Evolutionary conservation across 2,888 invertebrate species (phyloP), one percentile per base, ranked within the genome.

Genomic region (Fragum fragum): DNA sequence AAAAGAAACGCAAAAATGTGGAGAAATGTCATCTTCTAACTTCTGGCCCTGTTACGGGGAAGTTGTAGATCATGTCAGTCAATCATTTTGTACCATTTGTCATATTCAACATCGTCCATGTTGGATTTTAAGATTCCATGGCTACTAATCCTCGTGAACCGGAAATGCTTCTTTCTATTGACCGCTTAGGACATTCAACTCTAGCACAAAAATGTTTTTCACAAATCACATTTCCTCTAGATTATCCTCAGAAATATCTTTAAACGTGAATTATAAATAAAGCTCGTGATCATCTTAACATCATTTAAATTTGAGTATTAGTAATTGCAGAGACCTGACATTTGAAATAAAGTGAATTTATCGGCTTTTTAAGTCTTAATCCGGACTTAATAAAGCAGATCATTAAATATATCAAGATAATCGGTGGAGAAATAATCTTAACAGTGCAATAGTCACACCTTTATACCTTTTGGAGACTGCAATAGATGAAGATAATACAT

Each of bases 81-180:
- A 11, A 21, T 42, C 66, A 66, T 42, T 23, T 42, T 66, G n/a
- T 11, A 21, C 11, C 23, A 2, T n/a, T 26, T 1, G 23, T 0
- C n/a, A 42, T 0, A 3, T 16, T 66, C 66, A 66, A 9, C 36
- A 42, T 18, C 66, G 42, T 66, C 66, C 66, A 66, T 66, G 66
- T 66, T 66, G 66, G 66, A 66, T 66, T n/a, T 39, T 47, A 32
- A 66, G 66, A 39, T 66, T 66, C 66, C 66, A 66, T 66, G 42
- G 23, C 66, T 6, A 66, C 66, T 66, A 66, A 66, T 66, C 66
- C 66, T 6, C 32, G 16, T 39, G 66, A 42, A 66, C 66, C 66
- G 66, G 66, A 66, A 66, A 42, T 66, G 42, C 39, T n/a, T 42
- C 9, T 21, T n/a, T 39, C 36, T 26, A 3, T 42, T 23, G 42